Evolutionary conservation across 2,888 invertebrate species (phyloP).

Genomic region (Brassicogethes aeneus): DNA sequence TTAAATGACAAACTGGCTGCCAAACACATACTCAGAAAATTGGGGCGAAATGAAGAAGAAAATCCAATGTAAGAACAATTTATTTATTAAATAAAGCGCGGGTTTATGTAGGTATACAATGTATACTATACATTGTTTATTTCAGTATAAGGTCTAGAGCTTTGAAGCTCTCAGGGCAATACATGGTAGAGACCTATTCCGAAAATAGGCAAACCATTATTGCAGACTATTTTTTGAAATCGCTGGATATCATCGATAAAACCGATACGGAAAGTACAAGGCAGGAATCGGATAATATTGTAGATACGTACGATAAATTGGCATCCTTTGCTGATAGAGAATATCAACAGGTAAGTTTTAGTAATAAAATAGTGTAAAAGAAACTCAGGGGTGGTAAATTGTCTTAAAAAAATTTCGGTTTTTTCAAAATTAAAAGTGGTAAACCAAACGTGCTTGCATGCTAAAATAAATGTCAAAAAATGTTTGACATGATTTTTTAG

Average conservation of each 20-base stretch:
- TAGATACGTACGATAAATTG: conserved; percentile 61
- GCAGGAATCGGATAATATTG: conserved; percentile 34
- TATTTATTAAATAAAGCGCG: too few species aligned
- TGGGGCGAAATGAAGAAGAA: conserved; percentile 20
- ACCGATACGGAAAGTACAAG: conserved; percentile 26
- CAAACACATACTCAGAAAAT: conserved; percentile 36
- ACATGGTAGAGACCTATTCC: conserved; percentile 72
- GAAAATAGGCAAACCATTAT: conserved; percentile 64
- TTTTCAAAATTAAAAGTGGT: too few species aligned
- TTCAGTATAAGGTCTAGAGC: conserved; percentile 41
- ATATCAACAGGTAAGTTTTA: conserved; percentile 79
- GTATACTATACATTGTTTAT: conserved; percentile 5
- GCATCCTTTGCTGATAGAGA: conserved; percentile 79
- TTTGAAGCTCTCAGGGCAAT: conserved; percentile 65
- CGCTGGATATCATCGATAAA: conserved; percentile 45
- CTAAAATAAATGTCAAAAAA: too few species aligned
- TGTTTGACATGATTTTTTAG: too few species aligned
- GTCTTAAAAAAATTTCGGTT: too few species aligned
- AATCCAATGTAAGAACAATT: conserved; percentile 19
- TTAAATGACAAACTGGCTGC: conserved; percentile 45
- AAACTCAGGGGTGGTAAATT: too few species aligned
- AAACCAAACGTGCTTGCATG: too few species aligned
- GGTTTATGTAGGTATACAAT: too few species aligned
- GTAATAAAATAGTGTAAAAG: too few species aligned
- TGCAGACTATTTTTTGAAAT: conserved; percentile 54